These are phyloP conservation scores for Zygothrica quintamaculata DNA, from an alignment of 2,888 invertebrate genomes.

Conservation along the genomic window DNA sequence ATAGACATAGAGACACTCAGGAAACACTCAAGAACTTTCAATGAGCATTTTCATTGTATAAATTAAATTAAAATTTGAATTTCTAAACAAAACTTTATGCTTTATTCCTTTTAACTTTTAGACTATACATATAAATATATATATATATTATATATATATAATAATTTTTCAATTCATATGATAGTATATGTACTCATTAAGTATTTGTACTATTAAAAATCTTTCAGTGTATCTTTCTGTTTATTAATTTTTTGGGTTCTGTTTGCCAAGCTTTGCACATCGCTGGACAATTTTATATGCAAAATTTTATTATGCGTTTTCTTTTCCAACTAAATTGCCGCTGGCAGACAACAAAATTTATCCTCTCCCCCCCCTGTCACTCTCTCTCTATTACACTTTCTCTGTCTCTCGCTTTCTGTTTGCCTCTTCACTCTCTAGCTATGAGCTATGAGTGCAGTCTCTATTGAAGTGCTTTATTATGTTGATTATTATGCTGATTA, in stretches of 20 bases:
- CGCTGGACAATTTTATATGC: slow-evolving; percentile 11
- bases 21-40: not conserved
- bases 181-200: no score
- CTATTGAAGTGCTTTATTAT: slow-evolving; percentile 60
- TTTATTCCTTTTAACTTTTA: no score
- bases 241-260: slow-evolving; percentile 57
- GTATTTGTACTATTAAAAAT: not conserved
- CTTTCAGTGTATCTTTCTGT: slow-evolving; percentile 31
- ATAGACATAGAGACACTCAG: not conserved
- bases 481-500: slow-evolving; percentile 75
- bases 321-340: slow-evolving; percentile 22
- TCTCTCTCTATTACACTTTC: not conserved
- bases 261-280: slow-evolving; percentile 38
- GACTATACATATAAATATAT: no score
- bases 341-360: slow-evolving; percentile 42
- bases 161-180: no score
- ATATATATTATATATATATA: no score
- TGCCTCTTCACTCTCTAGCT: no score
- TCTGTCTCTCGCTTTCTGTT: no score
- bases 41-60: not conserved
- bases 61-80: no score
- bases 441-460: not conserved
- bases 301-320: slow-evolving; percentile 3
- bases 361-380: no score
- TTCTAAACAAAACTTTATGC: no score